Base-by-base conservation (phyloP, 2,113 vertebrate genomes). In the Athene noctua region DNA sequence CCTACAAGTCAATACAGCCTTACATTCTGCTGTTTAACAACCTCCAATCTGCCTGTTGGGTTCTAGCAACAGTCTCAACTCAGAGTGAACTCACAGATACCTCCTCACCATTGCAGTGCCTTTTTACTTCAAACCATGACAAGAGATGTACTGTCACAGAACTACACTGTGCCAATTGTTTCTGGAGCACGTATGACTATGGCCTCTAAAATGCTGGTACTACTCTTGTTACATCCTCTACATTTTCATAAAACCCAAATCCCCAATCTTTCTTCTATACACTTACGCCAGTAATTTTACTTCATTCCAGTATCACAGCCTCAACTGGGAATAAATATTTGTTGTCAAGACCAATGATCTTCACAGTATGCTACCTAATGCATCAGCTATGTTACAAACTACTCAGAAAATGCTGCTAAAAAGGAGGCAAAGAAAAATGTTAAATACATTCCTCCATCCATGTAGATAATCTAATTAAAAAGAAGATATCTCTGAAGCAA, bases 401-500 rank as follows among this genome's bases (percentile, higher is more conserved):
- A 83, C 79, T 68, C 30, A 78, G 44, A 92, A 90, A 86, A 68
- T 19, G 29, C 16, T 79, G 32, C 40, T 90, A 75, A 93, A 94
- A 15, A 75, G 20, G 9, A 68, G 38, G 73, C 47, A 86, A 88
- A 87, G 47, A 84, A 92, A 92, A 82, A 46, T 36, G 80, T 18
- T 77, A 65, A 80, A 80, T 47, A 54, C 17, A 65, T 52, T 81
- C 52, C 34, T 74, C 54, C 68, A 88, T 54, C 73, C 74, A 61
- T 4, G 2, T n/a, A 82, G 59, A 65, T 61, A 61, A 95, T 86
- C 75, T 86, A 91, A 95, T 92, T 92, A 90, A 92, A 95, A 88
- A 65, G 32, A 94, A 94, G 95, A 57, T 85, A 74, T 63, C 3
- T 44, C 83, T 74, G 72, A 94, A 95, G 58, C 14, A 67, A 84